Percentiles rank a stretch among this genome's conserved stretches.
These are phyloP conservation scores for Melozone crissalis DNA, from an alignment of 2,113 vertebrate genomes.

Conservation along the genomic window DNA sequence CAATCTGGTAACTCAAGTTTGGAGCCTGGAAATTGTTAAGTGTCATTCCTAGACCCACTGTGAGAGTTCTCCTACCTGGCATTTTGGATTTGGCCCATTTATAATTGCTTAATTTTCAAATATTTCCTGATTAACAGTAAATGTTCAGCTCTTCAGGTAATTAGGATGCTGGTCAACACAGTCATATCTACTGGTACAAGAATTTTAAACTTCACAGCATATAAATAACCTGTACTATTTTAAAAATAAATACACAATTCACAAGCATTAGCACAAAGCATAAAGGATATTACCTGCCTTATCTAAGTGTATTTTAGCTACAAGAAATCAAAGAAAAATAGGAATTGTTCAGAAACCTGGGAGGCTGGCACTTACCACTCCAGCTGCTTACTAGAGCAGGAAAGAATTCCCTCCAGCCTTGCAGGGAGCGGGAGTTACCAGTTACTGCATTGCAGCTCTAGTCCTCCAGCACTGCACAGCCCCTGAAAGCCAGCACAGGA, in stretches of 20 bases:
- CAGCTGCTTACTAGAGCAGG: background rate
- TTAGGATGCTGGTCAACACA: background rate
- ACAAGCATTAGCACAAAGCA: background rate
- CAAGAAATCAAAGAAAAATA: background rate
- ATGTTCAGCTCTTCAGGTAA: background rate
- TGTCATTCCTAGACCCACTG: background rate
- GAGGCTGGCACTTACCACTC: background rate
- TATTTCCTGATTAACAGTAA: background rate
- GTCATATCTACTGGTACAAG: background rate
- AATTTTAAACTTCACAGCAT: background rate
- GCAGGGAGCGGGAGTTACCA: background rate
- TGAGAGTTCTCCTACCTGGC: background rate
- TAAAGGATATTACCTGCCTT: background rate
- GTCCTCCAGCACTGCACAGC: background rate
- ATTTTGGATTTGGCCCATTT: background rate
- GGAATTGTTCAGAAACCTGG: background rate
- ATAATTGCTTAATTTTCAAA: background rate
- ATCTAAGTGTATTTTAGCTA: background rate
- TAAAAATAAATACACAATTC: background rate
- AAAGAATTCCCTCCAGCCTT: background rate
- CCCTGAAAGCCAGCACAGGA: background rate
- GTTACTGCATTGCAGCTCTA: slow-evolving; percentile 47
- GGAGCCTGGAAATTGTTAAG: background rate
- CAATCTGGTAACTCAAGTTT: background rate
- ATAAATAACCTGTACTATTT: background rate